Percentiles rank a stretch among this genome's conserved stretches.
Evolutionary conservation across 2,797 vertebrate genomes (phyloP).

Genomic region (Poecilia wingei): DNA sequence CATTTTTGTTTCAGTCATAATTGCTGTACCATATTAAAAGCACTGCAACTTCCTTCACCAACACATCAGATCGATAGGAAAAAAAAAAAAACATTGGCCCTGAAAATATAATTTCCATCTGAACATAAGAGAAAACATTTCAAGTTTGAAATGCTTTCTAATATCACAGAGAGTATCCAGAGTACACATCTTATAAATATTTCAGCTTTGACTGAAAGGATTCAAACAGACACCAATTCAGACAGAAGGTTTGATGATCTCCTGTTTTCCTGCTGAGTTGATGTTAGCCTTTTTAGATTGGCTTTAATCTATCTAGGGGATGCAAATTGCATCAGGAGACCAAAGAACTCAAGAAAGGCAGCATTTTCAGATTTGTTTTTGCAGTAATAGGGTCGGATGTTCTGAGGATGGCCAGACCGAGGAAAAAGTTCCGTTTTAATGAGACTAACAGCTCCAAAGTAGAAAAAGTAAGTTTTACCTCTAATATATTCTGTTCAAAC

Average conservation of each 20-base stretch:
- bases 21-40: not conserved
- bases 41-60: not conserved
- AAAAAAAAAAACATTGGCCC: not conserved
- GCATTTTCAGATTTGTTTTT: not conserved
- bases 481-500: not conserved
- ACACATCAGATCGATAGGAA: not conserved
- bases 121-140: not conserved
- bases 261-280: not conserved
- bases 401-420: not conserved
- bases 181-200: not conserved
- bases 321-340: not conserved
- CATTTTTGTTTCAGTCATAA: not conserved
- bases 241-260: not conserved
- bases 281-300: not conserved
- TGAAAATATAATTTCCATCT: not conserved
- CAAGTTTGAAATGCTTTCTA: not conserved
- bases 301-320: not conserved
- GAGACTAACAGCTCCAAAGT: not conserved
- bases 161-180: not conserved
- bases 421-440: not conserved
- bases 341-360: not conserved
- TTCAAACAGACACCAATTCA: not conserved
- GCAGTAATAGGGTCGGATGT: not conserved
- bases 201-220: not conserved
- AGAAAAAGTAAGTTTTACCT: not conserved